phyloP scores from a whole-genome alignment of 2,113 vertebrate genomes.

The Rutilus rutilus region DNA sequence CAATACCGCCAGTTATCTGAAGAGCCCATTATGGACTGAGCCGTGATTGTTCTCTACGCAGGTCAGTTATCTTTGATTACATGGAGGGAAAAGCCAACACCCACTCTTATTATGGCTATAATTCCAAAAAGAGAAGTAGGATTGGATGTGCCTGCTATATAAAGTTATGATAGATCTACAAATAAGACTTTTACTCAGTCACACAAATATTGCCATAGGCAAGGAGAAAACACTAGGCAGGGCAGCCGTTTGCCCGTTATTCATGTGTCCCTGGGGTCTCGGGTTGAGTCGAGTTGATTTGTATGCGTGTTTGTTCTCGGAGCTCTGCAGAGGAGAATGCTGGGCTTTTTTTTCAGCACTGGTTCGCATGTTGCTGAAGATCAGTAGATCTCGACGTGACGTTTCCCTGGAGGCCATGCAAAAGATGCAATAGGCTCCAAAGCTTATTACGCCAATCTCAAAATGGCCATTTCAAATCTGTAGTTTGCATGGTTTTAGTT shows the following conservation, averaged over 20 bases:
- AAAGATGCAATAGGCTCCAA: not conserved
- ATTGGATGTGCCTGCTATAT: conserved; percentile 1
- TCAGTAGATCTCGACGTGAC: conserved; percentile 14
- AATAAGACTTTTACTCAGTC: conserved; percentile 47
- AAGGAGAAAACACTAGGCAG: conserved; percentile 31
- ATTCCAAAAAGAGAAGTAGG: conserved; percentile 19
- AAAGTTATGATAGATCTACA: conserved; percentile 40
- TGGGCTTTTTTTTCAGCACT: not conserved
- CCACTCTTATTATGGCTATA: conserved; percentile 19
- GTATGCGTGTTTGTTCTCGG: conserved; percentile 37
- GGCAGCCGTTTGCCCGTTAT: conserved; percentile 10
- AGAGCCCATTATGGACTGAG: conserved; percentile 23
- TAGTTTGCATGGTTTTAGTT: not conserved
- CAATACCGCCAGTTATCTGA: conserved; percentile 28
- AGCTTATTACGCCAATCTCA: not conserved
- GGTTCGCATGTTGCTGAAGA: conserved; percentile 7
- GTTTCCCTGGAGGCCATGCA: conserved; percentile 6
- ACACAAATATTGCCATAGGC: conserved; percentile 46
- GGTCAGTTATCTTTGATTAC: conserved; percentile 36
- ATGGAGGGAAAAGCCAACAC: conserved; percentile 20
- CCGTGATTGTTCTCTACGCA: not conserved
- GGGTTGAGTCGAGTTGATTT: conserved; percentile 25
- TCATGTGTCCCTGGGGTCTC: conserved; percentile 28
- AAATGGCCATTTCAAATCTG: conserved; percentile 1
- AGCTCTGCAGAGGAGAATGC: conserved; percentile 20